Conservation (phyloP, 1,140 invertebrate species). For the Trypoxylus dichotomus region DNA sequence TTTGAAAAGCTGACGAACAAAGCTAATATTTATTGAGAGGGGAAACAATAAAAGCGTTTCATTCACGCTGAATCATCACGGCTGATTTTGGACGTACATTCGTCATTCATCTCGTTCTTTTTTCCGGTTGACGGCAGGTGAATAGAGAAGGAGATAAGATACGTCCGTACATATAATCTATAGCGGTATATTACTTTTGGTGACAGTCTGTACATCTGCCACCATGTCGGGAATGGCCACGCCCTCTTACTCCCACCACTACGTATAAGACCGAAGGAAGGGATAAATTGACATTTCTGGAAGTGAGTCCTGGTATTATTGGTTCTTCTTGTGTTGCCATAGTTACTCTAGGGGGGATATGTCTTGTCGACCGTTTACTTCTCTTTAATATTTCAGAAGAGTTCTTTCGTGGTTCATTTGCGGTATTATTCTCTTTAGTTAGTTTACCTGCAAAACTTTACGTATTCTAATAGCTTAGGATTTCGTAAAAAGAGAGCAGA, state of each 20-base stretch:
- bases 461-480: background rate
- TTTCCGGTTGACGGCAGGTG: background rate
- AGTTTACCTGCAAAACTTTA: background rate
- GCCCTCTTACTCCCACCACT: slow-evolving; percentile 22
- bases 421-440: background rate
- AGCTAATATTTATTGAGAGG: slow-evolving; percentile 49
- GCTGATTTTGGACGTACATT: slow-evolving; percentile 24
- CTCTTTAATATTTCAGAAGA: background rate
- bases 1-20: slow-evolving; percentile 48
- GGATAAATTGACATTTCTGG: slow-evolving; percentile 30
- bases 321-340: slow-evolving; percentile 35
- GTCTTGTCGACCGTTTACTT: background rate
- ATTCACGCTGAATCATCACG: slow-evolving; percentile 37
- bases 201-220: slow-evolving; percentile 35
- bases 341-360: slow-evolving; percentile 26
- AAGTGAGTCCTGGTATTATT: slow-evolving; percentile 28
- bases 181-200: slow-evolving; percentile 14
- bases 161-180: slow-evolving; percentile 24
- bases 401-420: background rate
- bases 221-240: slow-evolving; percentile 28
- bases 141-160: slow-evolving; percentile 25
- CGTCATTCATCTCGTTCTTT: slow-evolving; percentile 22
- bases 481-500: too few species aligned
- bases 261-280: background rate
- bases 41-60: slow-evolving; percentile 49